These are phyloP conservation scores for Amiota minor DNA, from an alignment of 2,888 invertebrate genomes.

Conservation along the genomic window DNA sequence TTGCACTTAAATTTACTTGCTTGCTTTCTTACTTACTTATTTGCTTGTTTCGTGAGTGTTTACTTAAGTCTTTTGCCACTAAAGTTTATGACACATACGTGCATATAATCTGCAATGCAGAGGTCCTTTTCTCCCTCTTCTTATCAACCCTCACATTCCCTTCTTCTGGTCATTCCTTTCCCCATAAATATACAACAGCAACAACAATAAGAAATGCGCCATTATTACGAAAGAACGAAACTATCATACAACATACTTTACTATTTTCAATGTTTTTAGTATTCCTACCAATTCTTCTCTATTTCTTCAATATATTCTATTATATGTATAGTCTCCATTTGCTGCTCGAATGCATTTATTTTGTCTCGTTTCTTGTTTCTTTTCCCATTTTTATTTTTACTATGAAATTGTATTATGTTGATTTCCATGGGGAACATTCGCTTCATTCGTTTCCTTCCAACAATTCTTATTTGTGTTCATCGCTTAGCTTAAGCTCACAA, in stretches of 20 bases:
- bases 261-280: neutral
- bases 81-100: constrained; percentile 44
- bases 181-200: neutral
- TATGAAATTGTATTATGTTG: constrained; percentile 63
- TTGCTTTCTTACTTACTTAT: constrained; percentile 13
- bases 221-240: neutral
- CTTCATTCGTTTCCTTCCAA: constrained; percentile 41
- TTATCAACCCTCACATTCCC: neutral
- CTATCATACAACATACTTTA: neutral
- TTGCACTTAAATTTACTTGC: constrained; percentile 25
- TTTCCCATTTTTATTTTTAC: constrained; percentile 14
- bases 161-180: neutral
- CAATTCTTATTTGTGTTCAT: constrained; percentile 31
- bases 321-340: no score
- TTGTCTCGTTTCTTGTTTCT: neutral
- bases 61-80: constrained; percentile 17
- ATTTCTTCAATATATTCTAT: no score
- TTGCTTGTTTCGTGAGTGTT: neutral
- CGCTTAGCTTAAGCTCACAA: constrained; percentile 17
- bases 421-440: constrained; percentile 63
- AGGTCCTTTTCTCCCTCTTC: neutral
- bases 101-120: constrained; percentile 13
- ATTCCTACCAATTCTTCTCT: neutral
- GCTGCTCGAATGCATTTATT: no score
- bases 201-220: neutral